phyloP scores from a whole-genome alignment of 53 echinoderm and acorn worm species.

The Stichopus horrens region DNA sequence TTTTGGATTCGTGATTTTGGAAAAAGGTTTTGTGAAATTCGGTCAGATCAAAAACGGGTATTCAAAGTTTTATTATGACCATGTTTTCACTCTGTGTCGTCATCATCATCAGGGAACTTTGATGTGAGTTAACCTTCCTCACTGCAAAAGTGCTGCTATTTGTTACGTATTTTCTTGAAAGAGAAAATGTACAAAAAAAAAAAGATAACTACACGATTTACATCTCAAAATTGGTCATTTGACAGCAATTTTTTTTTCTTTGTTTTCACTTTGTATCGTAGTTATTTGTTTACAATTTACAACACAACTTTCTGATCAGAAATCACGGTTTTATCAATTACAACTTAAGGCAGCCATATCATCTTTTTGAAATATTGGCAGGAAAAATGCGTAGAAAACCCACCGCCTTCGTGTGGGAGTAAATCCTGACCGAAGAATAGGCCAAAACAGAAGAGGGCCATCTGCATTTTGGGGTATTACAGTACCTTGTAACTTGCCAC shows the following conservation, averaged over 20 bases:
- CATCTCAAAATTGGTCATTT: constrained; percentile 3
- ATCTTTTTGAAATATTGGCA: background rate
- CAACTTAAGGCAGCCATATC: background rate
- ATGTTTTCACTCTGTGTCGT: background rate
- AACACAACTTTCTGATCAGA: background rate
- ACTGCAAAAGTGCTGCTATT: background rate
- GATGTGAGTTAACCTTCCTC: background rate
- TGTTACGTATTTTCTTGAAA: background rate
- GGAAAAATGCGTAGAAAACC: too few relatives aligned
- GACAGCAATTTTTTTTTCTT: background rate
- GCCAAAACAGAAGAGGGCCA: too few relatives aligned
- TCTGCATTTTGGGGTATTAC: too few relatives aligned
- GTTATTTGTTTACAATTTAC: background rate
- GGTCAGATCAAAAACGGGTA: constrained; percentile 3
- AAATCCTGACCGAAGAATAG: too few relatives aligned
- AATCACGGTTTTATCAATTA: background rate
- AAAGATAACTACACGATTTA: background rate
- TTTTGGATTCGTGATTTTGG: background rate
- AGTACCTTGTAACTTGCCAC: too few relatives aligned
- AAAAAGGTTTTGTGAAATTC: background rate
- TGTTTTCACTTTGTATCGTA: background rate
- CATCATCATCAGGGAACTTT: background rate
- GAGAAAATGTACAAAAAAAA: too few relatives aligned
- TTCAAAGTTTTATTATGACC: constrained; percentile 3
- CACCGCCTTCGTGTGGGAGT: too few relatives aligned